These are phyloP conservation scores for Caenorhabditis imperialis DNA, from an alignment of 2,888 invertebrate species.

Conservation along the genomic window DNA sequence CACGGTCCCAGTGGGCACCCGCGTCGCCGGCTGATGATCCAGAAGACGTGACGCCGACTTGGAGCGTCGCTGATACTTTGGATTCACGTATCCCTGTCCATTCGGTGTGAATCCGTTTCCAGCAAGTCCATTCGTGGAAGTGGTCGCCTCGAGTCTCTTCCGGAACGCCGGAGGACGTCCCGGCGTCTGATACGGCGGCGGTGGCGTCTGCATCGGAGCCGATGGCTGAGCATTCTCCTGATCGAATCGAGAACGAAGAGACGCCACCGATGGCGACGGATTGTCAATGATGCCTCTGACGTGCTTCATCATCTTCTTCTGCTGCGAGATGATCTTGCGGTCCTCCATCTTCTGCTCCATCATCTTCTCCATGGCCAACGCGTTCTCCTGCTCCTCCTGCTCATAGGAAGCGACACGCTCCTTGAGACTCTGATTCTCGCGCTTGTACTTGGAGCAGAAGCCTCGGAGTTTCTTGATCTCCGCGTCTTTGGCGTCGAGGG, in stretches of 20 bases:
- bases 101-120: not conserved
- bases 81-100: conserved; percentile 58
- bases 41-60: conserved; percentile 68
- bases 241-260: conserved; percentile 56
- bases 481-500: conserved; percentile 24
- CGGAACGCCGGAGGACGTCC: conserved; percentile 29
- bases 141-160: conserved; percentile 29
- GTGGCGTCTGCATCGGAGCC: conserved; percentile 48
- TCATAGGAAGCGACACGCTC: conserved; percentile 62
- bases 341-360: conserved; percentile 44
- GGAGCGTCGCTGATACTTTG: conserved; percentile 60
- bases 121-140: conserved; percentile 20
- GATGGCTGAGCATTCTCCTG: conserved; percentile 38
- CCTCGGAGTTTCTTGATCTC: conserved; percentile 41
- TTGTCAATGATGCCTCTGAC: conserved; percentile 52
- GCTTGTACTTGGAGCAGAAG: conserved; percentile 41
- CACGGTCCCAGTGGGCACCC: conserved; percentile 83
- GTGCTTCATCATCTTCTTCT: conserved; percentile 45
- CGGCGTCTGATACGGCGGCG: conserved; percentile 50
- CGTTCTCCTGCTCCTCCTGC: conserved; percentile 59
- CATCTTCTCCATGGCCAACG: conserved; percentile 49
- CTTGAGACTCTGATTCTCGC: conserved; percentile 64
- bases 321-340: conserved; percentile 34
- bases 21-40: conserved; percentile 71
- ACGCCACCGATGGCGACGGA: conserved; percentile 54